Conservation (phyloP, 2,888 invertebrate species). For the Halictus ligatus region DNA sequence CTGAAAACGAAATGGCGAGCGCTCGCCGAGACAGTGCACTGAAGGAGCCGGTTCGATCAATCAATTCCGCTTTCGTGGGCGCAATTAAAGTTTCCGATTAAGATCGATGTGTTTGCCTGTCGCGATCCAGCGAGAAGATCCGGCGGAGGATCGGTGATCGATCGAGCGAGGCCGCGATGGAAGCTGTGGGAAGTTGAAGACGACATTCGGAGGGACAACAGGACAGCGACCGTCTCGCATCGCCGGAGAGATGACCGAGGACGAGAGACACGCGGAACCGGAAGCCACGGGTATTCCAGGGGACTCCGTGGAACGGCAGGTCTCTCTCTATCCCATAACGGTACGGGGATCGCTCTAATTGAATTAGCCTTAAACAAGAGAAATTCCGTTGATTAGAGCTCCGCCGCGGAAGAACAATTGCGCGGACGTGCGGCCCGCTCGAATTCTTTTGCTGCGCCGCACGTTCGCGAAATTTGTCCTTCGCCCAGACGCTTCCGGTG, state of each 20-base stretch:
- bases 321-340: slow-evolving; percentile 57
- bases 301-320: slow-evolving; percentile 50
- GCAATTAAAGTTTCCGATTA: neutral
- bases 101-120: neutral
- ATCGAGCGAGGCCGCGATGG: slow-evolving; percentile 11
- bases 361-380: neutral
- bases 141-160: neutral
- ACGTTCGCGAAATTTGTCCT: neutral
- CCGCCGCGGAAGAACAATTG: neutral
- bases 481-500: neutral
- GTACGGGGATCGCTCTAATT: slow-evolving; percentile 28
- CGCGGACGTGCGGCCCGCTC: neutral
- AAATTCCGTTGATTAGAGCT: neutral
- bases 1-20: too few species aligned
- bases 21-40: neutral
- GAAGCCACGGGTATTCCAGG: slow-evolving; percentile 37
- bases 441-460: neutral
- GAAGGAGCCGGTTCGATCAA: neutral
- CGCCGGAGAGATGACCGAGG: slow-evolving; percentile 74
- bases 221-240: slow-evolving; percentile 43
- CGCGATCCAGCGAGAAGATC: neutral
- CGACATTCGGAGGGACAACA: neutral
- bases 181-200: neutral
- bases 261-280: slow-evolving; percentile 61
- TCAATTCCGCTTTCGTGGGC: neutral